Base-by-base conservation (phyloP, 2,113 vertebrate species). In the Machaerirhynchus nigripectus region DNA sequence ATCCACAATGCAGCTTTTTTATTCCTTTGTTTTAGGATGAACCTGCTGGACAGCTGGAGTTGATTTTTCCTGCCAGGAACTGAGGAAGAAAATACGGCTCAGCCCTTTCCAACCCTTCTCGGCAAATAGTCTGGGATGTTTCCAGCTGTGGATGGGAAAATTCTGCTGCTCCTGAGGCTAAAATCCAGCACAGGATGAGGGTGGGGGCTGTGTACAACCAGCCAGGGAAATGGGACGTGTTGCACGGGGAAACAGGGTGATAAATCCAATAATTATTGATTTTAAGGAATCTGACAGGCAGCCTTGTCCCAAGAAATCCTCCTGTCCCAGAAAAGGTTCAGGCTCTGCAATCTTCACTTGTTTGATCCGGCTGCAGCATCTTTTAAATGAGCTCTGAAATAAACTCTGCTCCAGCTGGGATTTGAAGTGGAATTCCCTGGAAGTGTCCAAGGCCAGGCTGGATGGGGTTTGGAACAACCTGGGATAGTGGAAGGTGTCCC, bases 71-170 rank as follows among this genome's bases (percentile, higher is more conserved):
- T 69, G 27, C 19, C n/a, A 60, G 85, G 15, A 53, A 63, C 40
- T 0, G 0, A 4, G 14, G 13, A 10, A 3, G 7, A 14, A 81
- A 78, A 64, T 13, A 22, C 0, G 0, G 15, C 50, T 86, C 71
- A 74, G 37, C 7, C n/a, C 12, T 53, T 79, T 78, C 52, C 42
- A 82, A 39, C 70, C 23, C 14, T 53, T 37, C 52, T 31, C 63
- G 77, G 28, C 30, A 64, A 79, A n/a, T 4, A 56, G 1, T 15
- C 35, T 35, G 74, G 80, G 73, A 30, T 52, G 15, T 68, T 93
- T 57, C 57, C 73, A 77, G 90, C 57, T 33, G 71, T 28, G 22
- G 47, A n/a, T 13, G 23, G 4, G n/a, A 57, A 70, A 55, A 42
- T 4, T 64, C 57, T 8, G 3, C 56, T 49, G 57, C 13, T 86